Conservation (phyloP, 2,113 vertebrate genomes). For the Aldabrachelys gigantea region DNA sequence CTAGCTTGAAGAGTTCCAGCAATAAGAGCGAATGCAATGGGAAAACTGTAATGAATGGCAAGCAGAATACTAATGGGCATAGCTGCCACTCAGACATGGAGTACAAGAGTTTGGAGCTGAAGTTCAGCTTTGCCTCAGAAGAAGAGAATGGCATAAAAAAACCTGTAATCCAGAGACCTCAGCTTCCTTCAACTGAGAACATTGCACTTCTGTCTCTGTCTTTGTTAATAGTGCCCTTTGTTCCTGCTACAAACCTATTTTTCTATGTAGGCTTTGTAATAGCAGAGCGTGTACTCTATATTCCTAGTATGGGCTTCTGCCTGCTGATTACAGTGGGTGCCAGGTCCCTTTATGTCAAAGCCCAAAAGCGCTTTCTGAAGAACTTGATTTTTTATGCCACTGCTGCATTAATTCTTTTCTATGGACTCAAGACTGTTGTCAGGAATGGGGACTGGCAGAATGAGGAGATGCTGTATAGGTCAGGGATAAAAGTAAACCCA, state of each 20-base stretch:
- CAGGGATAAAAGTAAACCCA: slow-evolving; percentile 98
- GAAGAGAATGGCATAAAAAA: slow-evolving; percentile 89
- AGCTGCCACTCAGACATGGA: slow-evolving; percentile 87
- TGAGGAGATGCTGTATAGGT: slow-evolving; percentile 98
- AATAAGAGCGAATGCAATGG: slow-evolving; percentile 84
- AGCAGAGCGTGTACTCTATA: slow-evolving; percentile 97
- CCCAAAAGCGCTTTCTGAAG: slow-evolving; percentile 86
- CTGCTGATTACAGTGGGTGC: slow-evolving; percentile 92
- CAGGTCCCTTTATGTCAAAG: slow-evolving; percentile 89
- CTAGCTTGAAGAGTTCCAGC: slow-evolving; percentile 80
- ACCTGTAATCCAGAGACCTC: slow-evolving; percentile 77
- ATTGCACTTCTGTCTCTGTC: slow-evolving; percentile 93
- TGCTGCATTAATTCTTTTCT: slow-evolving; percentile 88
- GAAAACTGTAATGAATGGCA: slow-evolving; percentile 89
- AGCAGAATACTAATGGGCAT: slow-evolving; percentile 91
- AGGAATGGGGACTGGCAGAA: slow-evolving; percentile 97
- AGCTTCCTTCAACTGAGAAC: slow-evolving; percentile 92
- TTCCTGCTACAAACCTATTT: slow-evolving; percentile 98
- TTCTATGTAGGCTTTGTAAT: slow-evolving; percentile 99
- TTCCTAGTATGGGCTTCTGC: slow-evolving; percentile 99
- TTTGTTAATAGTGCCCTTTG: slow-evolving; percentile 92
- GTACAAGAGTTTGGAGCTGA: slow-evolving; percentile 78
- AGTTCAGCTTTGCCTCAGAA: slow-evolving; percentile 77
- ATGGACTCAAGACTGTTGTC: slow-evolving; percentile 91
- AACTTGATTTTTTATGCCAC: slow-evolving; percentile 88